A percentile compares a stretch with the other conserved stretches of the same genome.
Evolutionary conservation across 2,797 vertebrate species (phyloP).

Genomic region (Cottoperca gobio): DNA sequence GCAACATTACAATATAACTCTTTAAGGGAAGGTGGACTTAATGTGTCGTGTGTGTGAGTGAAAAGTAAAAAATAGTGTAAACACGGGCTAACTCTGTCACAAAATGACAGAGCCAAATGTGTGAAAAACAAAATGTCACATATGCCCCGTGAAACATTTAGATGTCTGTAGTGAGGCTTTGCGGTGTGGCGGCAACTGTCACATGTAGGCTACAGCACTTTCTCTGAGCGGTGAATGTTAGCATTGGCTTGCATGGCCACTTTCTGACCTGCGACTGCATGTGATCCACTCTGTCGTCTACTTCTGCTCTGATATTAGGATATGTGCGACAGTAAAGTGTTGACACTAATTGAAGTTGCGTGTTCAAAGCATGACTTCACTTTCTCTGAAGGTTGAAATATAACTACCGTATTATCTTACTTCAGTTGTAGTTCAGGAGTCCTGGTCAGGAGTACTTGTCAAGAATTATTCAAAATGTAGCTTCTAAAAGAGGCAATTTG

Average conservation of each 20-base stretch:
- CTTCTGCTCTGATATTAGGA: background rate
- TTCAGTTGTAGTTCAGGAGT: background rate
- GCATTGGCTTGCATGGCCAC: constrained; percentile 24
- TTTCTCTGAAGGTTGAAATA: background rate
- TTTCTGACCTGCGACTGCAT: constrained; percentile 35
- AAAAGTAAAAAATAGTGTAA: constrained; percentile 57
- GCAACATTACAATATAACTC: background rate
- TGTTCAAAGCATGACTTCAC: background rate
- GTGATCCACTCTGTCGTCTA: background rate
- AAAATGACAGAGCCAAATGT: constrained; percentile 72
- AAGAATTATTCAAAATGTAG: background rate
- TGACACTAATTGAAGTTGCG: background rate
- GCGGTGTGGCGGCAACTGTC: constrained; percentile 66
- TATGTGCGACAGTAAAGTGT: no score
- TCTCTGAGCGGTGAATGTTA: constrained; percentile 22
- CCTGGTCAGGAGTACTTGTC: background rate
- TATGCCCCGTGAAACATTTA: constrained; percentile 64
- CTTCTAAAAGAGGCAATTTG: background rate
- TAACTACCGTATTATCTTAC: background rate
- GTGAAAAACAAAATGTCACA: constrained; percentile 81
- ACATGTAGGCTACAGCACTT: constrained; percentile 46
- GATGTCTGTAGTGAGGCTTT: constrained; percentile 55
- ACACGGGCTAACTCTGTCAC: constrained; percentile 62
- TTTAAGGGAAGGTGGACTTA: background rate
- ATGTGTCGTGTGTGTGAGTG: constrained; percentile 23